Evolutionary conservation across 2,888 invertebrate species (phyloP).

Genomic region (Trilocha varians): DNA sequence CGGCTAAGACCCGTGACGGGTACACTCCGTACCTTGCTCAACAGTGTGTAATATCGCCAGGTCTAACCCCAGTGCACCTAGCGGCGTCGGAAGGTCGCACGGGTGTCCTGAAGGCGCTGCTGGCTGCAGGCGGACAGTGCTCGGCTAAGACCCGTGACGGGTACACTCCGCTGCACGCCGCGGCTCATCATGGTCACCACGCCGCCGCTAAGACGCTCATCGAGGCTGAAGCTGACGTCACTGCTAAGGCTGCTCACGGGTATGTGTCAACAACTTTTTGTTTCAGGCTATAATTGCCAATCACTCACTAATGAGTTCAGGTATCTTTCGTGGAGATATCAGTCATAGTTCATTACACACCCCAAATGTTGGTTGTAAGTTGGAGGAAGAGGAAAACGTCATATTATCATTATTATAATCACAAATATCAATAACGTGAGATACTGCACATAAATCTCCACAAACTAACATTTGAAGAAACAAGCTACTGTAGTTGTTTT

Average conservation of each 20-base stretch:
- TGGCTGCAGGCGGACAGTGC: constrained; percentile 83
- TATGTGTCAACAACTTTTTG: constrained; percentile 11
- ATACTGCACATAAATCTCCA: no score
- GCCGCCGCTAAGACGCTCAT: constrained; percentile 92
- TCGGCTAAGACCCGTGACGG: constrained; percentile 86
- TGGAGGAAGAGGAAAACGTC: no score
- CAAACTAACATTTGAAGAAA: no score
- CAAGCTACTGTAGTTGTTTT: no score
- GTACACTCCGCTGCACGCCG: constrained; percentile 95
- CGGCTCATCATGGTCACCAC: constrained; percentile 96
- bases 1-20: constrained; percentile 85
- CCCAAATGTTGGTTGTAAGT: no score
- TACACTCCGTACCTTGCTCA: no score
- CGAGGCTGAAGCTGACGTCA: constrained; percentile 90
- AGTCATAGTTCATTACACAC: no score
- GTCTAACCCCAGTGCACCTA: constrained; percentile 94
- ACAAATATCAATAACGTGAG: no score
- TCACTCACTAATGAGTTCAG: no score
- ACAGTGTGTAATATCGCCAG: constrained; percentile 38
- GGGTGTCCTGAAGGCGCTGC: constrained; percentile 85
- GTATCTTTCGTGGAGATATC: no score
- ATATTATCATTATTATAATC: no score
- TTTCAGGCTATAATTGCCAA: no score
- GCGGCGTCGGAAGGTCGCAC: constrained; percentile 96
- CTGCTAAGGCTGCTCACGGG: constrained; percentile 83